Evolutionary conservation across 2,113 vertebrate species (phyloP).

Genomic region (Diglossa brunneiventris): DNA sequence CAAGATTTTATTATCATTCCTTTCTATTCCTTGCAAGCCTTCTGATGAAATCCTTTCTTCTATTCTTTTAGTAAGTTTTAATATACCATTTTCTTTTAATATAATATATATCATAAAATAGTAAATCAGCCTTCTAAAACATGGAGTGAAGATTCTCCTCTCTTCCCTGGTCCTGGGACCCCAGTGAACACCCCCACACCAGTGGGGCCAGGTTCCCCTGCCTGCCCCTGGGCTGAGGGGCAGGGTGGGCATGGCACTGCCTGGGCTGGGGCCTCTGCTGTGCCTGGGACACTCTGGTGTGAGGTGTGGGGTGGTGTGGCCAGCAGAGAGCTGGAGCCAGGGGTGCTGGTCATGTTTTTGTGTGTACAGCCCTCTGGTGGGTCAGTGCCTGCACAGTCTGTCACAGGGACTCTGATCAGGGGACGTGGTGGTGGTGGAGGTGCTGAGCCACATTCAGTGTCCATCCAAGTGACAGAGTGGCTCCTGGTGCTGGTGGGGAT

Average conservation of each 20-base stretch:
- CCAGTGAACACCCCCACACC: too few relatives aligned
- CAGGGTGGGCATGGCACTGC: rapidly evolving
- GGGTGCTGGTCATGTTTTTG: rapidly evolving
- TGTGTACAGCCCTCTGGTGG: not conserved
- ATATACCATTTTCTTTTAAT: too few relatives aligned
- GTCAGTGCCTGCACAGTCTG: not conserved
- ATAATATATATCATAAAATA: too few relatives aligned
- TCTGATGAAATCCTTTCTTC: too few relatives aligned
- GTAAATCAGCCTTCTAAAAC: too few relatives aligned
- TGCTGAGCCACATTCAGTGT: not conserved
- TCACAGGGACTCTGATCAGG: not conserved
- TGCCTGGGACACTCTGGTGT: not conserved
- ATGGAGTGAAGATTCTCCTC: too few relatives aligned
- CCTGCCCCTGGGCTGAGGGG: rapidly evolving
- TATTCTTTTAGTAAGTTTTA: too few relatives aligned
- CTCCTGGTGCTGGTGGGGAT: not conserved
- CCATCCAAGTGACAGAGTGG: not conserved
- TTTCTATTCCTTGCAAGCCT: too few relatives aligned
- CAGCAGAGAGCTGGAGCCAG: not conserved
- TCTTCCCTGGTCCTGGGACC: too few relatives aligned
- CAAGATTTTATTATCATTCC: too few relatives aligned
- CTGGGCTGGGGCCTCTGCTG: not conserved
- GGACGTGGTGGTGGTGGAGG: rapidly evolving
- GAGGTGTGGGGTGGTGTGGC: not conserved
- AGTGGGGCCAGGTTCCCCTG: not conserved